Conservation (phyloP, 2,797 vertebrate species). For the Chrosomus eos region DNA sequence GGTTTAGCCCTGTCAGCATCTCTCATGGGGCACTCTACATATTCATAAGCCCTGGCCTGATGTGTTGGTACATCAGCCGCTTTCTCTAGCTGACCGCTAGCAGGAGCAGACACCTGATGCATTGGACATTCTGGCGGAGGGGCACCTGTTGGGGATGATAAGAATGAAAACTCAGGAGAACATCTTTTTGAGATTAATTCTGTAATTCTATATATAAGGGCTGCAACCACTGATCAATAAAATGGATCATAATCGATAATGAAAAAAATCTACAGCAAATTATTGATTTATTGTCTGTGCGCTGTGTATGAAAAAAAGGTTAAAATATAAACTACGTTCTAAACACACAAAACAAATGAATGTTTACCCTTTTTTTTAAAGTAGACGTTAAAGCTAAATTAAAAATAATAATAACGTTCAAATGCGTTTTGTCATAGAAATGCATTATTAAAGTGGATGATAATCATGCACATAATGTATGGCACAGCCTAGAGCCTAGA, state of each 20-base stretch:
- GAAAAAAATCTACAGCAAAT: not conserved
- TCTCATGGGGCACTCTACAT: conserved; percentile 80
- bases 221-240: not conserved
- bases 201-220: not conserved
- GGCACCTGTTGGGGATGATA: conserved; percentile 37
- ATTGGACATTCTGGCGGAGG: conserved; percentile 76
- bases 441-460: not conserved
- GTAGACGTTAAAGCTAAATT: not conserved
- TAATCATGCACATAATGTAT: not conserved
- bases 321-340: not conserved
- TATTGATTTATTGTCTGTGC: not conserved
- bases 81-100: conserved; percentile 50
- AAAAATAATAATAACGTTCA: not conserved
- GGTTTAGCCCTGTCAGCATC: conserved; percentile 50
- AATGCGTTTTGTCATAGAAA: not conserved
- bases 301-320: not conserved
- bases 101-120: conserved; percentile 62
- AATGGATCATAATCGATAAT: not conserved
- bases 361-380: not conserved
- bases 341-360: not conserved
- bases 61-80: conserved; percentile 73
- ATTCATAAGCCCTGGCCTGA: conserved; percentile 85
- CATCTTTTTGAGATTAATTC: not conserved
- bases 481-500: not conserved
- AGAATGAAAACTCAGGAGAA: not conserved